Conservation (phyloP, 1,140 invertebrate genomes). For the Brachionus manjavacas region DNA sequence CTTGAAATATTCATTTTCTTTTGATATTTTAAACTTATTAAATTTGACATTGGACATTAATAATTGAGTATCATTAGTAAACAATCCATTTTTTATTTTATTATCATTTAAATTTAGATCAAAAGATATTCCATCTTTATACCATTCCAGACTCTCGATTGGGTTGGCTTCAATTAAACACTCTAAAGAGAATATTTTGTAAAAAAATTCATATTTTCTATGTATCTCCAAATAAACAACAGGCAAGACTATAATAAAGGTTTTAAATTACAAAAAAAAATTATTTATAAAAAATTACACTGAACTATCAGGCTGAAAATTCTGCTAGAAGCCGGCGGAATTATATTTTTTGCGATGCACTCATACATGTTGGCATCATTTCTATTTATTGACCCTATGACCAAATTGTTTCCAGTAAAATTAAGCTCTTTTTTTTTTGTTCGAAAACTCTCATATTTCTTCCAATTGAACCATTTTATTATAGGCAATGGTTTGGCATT, state of each 20-base stretch:
- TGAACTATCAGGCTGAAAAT: constrained; percentile 3
- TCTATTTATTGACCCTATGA: background rate
- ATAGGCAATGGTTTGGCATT: constrained; percentile 13
- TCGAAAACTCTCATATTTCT: constrained; percentile 5
- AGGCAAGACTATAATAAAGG: background rate
- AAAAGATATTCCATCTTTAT: background rate
- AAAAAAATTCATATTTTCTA: background rate
- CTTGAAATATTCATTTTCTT: background rate
- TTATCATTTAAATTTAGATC: background rate
- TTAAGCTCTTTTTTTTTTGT: constrained; percentile 20
- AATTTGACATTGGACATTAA: background rate
- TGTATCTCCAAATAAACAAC: background rate
- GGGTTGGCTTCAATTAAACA: constrained; percentile 15
- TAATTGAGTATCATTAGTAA: no score
- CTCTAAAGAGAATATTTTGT: background rate
- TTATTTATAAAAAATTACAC: no score
- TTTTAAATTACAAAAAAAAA: no score
- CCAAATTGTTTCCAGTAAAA: background rate
- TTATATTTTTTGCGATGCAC: constrained; percentile 11
- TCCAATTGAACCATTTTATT: constrained; percentile 39
- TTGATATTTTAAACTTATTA: constrained; percentile 7
- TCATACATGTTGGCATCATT: constrained; percentile 33
- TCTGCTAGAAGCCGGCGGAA: constrained; percentile 25
- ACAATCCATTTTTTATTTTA: background rate
- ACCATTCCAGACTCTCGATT: background rate